These are phyloP conservation scores for Zaprionus davidi DNA, from an alignment of 1,140 invertebrate species.

Conservation along the genomic window DNA sequence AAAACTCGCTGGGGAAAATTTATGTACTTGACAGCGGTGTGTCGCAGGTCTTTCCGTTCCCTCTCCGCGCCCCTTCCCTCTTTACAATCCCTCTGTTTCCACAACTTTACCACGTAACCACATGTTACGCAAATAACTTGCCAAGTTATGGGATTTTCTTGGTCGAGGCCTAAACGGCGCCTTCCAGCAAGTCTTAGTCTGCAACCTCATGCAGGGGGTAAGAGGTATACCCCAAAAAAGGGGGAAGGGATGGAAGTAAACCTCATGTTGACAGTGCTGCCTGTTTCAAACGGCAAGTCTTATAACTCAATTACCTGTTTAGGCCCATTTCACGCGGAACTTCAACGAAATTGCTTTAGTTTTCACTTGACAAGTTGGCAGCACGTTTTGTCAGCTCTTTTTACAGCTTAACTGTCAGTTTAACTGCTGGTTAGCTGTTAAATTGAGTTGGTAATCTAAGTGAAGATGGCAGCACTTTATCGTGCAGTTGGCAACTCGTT, in stretches of 20 bases:
- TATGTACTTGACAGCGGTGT: slow-evolving; percentile 67
- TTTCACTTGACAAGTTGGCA: slow-evolving; percentile 1
- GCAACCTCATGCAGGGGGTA: background rate
- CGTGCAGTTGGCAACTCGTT: background rate
- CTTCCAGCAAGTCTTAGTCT: background rate
- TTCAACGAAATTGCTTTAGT: slow-evolving; percentile 9
- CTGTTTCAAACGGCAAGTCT: background rate
- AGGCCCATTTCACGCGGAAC: background rate
- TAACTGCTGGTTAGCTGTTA: slow-evolving; percentile 5
- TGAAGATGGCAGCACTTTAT: background rate
- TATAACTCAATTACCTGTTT: slow-evolving; percentile 23
- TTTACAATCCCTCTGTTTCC: background rate
- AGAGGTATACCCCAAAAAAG: background rate
- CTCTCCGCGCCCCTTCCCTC: background rate
- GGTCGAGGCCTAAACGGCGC: background rate
- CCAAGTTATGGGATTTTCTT: slow-evolving; percentile 13
- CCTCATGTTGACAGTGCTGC: background rate
- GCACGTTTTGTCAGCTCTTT: background rate
- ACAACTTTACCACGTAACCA: slow-evolving; percentile 10
- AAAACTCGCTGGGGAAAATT: slow-evolving; percentile 49
- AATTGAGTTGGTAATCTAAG: background rate
- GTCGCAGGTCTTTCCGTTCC: slow-evolving; percentile 5
- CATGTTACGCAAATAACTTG: slow-evolving; percentile 20
- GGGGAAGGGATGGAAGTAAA: background rate
- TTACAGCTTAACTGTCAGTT: background rate